A percentile compares a stretch with the other conserved stretches of the same genome.
These are phyloP conservation scores for Leptodirus hochenwartii DNA, from an alignment of 2,888 invertebrate species.

Conservation along the genomic window DNA sequence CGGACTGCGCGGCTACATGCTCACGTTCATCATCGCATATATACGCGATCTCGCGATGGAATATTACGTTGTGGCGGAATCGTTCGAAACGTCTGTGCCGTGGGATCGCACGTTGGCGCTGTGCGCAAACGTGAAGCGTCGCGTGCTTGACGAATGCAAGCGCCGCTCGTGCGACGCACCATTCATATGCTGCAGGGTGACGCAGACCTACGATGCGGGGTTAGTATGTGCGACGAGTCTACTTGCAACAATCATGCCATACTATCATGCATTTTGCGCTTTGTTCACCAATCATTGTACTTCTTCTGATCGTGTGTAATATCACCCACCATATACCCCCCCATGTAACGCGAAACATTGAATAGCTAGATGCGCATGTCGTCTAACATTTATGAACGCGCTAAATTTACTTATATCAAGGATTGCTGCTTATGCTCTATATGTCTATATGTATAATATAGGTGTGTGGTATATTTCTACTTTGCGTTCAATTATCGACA, in stretches of 20 bases:
- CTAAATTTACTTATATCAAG: too few species aligned
- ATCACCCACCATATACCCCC: too few species aligned
- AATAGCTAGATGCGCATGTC: too few species aligned
- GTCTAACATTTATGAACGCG: too few species aligned
- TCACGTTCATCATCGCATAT: slow-evolving; percentile 97
- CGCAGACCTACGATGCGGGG: slow-evolving; percentile 96
- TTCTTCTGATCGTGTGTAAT: too few species aligned
- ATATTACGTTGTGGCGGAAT: slow-evolving; percentile 79
- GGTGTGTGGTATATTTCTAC: slow-evolving; percentile 21
- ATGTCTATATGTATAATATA: too few species aligned
- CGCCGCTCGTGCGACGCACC: slow-evolving; percentile 38
- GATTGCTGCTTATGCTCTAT: too few species aligned
- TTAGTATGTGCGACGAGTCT: slow-evolving; percentile 90
- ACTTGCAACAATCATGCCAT: too few species aligned
- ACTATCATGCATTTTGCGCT: too few species aligned
- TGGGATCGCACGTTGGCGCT: slow-evolving; percentile 79
- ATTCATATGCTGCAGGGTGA: slow-evolving; percentile 67
- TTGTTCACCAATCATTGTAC: too few species aligned
- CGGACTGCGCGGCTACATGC: slow-evolving; percentile 86
- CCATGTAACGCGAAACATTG: too few species aligned
- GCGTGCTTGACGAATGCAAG: slow-evolving; percentile 46
- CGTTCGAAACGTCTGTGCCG: slow-evolving; percentile 96
- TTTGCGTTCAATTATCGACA: slow-evolving; percentile 22
- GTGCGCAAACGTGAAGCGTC: slow-evolving; percentile 77
- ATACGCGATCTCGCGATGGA: slow-evolving; percentile 84